phyloP scores from a whole-genome alignment of 1,140 invertebrate species.

The Tetraneura akinire region DNA sequence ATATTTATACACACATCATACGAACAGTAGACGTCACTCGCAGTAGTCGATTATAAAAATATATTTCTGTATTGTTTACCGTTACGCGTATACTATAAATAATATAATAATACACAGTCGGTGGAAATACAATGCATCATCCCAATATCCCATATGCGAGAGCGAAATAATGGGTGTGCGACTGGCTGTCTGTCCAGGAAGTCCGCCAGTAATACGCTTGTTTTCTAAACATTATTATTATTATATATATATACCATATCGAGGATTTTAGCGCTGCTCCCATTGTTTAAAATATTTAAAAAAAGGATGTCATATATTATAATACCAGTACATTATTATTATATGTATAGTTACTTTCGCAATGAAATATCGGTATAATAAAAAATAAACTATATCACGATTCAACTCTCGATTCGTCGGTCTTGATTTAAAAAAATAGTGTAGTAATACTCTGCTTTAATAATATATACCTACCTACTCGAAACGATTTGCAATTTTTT shows the following conservation, averaged over 20 bases:
- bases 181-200: slow-evolving; percentile 10
- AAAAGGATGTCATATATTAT: slow-evolving; percentile 35
- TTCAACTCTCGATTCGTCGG: background rate
- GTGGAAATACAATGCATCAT: slow-evolving; percentile 20
- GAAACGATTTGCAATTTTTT: no score
- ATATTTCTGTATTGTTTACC: background rate
- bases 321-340: no score
- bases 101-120: background rate
- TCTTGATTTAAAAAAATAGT: no score
- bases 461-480: no score
- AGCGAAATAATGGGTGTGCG: slow-evolving; percentile 31
- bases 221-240: no score
- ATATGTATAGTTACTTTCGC: slow-evolving; percentile 1
- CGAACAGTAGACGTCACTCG: background rate
- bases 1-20: no score
- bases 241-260: slow-evolving; percentile 9
- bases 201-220: no score
- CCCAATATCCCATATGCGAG: no score
- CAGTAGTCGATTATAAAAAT: background rate
- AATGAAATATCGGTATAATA: background rate
- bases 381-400: background rate
- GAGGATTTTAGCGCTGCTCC: slow-evolving; percentile 34
- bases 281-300: slow-evolving; percentile 42
- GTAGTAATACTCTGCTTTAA: no score
- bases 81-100: no score